Evolutionary conservation across 2,888 invertebrate genomes (phyloP).

Genomic region (Ametastegia equiseti): DNA sequence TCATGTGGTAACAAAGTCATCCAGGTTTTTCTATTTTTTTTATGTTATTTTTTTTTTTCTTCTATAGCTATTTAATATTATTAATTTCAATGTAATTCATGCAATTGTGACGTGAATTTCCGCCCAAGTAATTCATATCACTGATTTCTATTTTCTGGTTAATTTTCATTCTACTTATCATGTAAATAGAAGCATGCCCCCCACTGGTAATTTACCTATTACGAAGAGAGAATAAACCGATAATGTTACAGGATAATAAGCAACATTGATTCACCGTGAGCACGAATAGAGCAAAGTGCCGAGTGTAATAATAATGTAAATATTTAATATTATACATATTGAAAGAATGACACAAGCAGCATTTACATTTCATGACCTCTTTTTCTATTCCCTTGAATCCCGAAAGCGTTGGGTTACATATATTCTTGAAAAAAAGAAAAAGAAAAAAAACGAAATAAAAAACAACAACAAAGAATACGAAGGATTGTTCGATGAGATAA

Average conservation of each 20-base stretch:
- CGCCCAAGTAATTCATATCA: constrained; percentile 1
- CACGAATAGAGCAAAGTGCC: constrained; percentile 56
- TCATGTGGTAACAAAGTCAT: constrained; percentile 54
- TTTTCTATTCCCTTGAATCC: background rate
- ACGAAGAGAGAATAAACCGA: constrained; percentile 33
- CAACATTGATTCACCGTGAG: constrained; percentile 50
- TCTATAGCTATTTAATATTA: background rate
- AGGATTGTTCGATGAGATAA: too few relatives aligned
- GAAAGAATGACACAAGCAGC: constrained; percentile 44
- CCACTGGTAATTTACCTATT: constrained; percentile 42
- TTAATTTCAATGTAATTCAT: constrained; percentile 5
- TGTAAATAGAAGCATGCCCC: constrained; percentile 50
- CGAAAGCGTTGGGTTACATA: too few relatives aligned
- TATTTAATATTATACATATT: constrained; percentile 65
- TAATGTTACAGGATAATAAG: constrained; percentile 56
- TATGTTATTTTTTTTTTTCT: constrained; percentile 45
- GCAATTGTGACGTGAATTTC: constrained; percentile 30
- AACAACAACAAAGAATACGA: too few relatives aligned
- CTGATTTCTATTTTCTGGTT: background rate
- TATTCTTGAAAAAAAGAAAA: too few relatives aligned
- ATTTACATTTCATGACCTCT: constrained; percentile 2
- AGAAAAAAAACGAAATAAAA: too few relatives aligned
- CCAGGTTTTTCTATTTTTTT: constrained; percentile 47
- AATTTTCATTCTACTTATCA: constrained; percentile 31
- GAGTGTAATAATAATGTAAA: constrained; percentile 72